phyloP scores from a whole-genome alignment of 2,797 vertebrate genomes.

The Oryzias sinensis region DNA sequence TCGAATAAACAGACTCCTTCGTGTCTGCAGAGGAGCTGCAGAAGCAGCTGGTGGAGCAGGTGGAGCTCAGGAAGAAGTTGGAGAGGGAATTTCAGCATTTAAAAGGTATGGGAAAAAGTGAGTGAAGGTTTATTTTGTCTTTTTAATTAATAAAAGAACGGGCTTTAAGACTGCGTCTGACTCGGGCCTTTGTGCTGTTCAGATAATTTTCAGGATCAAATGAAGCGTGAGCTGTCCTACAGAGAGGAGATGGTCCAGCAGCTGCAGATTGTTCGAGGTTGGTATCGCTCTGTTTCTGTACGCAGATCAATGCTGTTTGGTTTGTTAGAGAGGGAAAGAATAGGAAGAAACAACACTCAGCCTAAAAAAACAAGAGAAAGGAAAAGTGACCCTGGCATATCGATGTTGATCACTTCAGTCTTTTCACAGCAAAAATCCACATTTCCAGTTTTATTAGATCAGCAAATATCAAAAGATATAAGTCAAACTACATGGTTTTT shows the following conservation, averaged over 20 bases:
- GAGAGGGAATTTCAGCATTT: conserved; percentile 97
- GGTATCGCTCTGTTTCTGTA: conserved; percentile 43
- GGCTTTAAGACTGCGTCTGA: conserved; percentile 22
- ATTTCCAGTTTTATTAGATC: conserved; percentile 31
- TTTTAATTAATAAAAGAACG: background rate
- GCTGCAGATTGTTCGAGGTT: conserved; percentile 97
- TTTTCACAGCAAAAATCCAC: conserved; percentile 54
- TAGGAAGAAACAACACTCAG: conserved; percentile 10
- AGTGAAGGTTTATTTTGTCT: background rate
- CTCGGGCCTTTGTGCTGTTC: conserved; percentile 63
- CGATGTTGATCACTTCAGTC: conserved; percentile 39
- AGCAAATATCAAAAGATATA: conserved; percentile 49
- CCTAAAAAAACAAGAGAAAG: conserved; percentile 11
- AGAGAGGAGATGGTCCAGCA: conserved; percentile 99
- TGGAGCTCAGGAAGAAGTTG: conserved; percentile 96
- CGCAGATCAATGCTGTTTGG: conserved; percentile 55
- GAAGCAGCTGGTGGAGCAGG: conserved; percentile 94
- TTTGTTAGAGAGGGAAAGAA: conserved; percentile 20
- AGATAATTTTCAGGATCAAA: conserved; percentile 99
- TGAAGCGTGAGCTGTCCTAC: conserved; percentile 98
- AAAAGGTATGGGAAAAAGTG: conserved; percentile 83
- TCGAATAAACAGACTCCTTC: background rate
- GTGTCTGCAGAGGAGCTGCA: conserved; percentile 88
- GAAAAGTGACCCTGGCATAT: conserved; percentile 80
- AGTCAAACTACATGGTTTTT: conserved; percentile 63